phyloP scores from a whole-genome alignment of 2,113 vertebrate species.

The Xenopus borealis region DNA sequence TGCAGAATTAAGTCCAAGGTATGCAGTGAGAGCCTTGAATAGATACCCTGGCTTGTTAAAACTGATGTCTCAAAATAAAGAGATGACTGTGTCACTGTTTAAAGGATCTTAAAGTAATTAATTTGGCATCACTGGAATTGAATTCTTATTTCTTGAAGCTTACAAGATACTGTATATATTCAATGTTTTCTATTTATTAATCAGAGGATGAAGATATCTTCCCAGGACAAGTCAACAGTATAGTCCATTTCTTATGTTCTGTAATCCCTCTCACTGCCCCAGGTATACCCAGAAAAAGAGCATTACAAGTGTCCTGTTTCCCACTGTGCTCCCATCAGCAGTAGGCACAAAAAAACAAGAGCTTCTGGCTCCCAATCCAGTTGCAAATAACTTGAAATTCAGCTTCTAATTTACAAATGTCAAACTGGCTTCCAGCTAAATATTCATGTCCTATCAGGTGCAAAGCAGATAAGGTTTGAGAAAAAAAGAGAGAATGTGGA shows the following conservation, averaged over 20 bases:
- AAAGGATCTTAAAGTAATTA: too few species aligned
- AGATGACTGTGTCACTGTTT: too few species aligned
- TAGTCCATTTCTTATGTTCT: constrained; percentile 22
- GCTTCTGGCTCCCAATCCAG: constrained; percentile 19
- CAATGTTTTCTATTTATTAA: too few species aligned
- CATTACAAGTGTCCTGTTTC: constrained; percentile 2
- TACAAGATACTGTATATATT: too few species aligned
- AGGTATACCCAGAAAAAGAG: constrained; percentile 17
- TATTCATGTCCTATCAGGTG: constrained; percentile 9
- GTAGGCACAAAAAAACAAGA: constrained; percentile 2
- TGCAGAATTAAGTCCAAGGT: too few species aligned
- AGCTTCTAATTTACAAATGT: constrained; percentile 21
- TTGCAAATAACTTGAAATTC: constrained; percentile 31
- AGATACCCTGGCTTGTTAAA: too few species aligned
- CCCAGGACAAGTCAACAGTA: not conserved
- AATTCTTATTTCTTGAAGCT: too few species aligned
- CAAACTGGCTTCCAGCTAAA: constrained; percentile 11
- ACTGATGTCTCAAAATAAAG: too few species aligned
- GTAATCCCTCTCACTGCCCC: not conserved
- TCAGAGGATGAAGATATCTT: too few species aligned
- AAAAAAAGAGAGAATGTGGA: too few species aligned
- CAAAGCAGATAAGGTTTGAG: not conserved
- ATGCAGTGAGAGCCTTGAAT: too few species aligned
- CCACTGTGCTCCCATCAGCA: constrained; percentile 17
- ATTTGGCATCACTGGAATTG: too few species aligned